A percentile compares a stretch with the other conserved stretches of the same genome.
These are phyloP conservation scores for Acanthurus leucopareius DNA, from an alignment of 2,797 vertebrate species.

Conservation along the genomic window DNA sequence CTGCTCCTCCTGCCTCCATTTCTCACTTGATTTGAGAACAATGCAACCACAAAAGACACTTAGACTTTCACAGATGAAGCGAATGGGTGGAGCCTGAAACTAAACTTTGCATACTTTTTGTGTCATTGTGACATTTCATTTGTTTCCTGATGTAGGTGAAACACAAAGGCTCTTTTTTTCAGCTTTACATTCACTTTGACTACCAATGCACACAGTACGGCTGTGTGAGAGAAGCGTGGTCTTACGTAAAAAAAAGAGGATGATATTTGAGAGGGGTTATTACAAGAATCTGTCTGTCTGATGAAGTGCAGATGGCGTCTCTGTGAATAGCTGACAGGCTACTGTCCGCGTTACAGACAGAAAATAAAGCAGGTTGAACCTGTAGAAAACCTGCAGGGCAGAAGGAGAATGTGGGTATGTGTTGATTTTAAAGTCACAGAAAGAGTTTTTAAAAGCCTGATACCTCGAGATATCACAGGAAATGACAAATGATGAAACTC, in stretches of 20 bases:
- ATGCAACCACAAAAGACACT: neutral
- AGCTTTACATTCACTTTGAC: neutral
- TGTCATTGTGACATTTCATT: conserved; percentile 4
- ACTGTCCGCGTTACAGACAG: conserved; percentile 35
- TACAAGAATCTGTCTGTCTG: conserved; percentile 49
- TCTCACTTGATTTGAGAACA: neutral
- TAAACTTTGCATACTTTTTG: neutral
- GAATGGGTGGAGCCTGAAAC: neutral
- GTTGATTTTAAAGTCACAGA: conserved; percentile 9
- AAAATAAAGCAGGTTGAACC: conserved; percentile 53
- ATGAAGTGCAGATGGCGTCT: conserved; percentile 56
- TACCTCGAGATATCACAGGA: neutral
- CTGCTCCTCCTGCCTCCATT: too few species aligned
- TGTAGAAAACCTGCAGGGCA: conserved; percentile 30
- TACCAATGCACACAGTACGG: neutral
- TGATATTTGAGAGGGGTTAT: conserved; percentile 58
- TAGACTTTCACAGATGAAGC: neutral
- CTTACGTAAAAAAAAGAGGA: conserved; percentile 26
- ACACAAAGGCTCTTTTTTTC: conserved; percentile 8
- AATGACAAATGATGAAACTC: neutral
- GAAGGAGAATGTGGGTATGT: neutral
- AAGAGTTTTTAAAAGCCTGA: neutral
- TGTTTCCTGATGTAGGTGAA: neutral
- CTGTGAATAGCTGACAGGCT: conserved; percentile 39
- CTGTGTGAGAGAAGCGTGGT: conserved; percentile 18